Percentiles rank a stretch among this genome's conserved stretches.
Evolutionary conservation across 2,113 vertebrate genomes (phyloP).

Genomic region (Mirza zaza): DNA sequence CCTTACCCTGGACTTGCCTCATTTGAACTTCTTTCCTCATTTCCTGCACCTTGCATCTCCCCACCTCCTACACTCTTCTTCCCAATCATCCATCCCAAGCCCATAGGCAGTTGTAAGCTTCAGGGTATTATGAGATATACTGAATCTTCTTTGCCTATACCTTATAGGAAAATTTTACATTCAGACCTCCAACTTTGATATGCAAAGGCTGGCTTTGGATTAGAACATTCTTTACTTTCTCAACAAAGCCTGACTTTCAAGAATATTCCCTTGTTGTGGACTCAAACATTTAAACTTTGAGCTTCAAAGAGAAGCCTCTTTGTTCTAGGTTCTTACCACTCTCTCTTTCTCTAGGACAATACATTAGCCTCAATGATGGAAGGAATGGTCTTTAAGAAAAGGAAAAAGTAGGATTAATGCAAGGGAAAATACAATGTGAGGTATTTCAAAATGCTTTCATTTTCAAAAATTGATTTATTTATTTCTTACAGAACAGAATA

Average conservation of each 20-base stretch:
- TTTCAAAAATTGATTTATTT: background rate
- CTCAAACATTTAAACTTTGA: background rate
- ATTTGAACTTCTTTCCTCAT: background rate
- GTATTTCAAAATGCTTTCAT: background rate
- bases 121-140: background rate
- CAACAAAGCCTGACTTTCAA: constrained; percentile 9
- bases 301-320: constrained; percentile 2
- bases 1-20: background rate
- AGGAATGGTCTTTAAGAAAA: background rate
- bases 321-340: background rate
- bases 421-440: background rate
- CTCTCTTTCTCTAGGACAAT: background rate
- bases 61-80: background rate
- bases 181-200: background rate
- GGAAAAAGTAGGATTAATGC: background rate
- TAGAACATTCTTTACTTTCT: background rate
- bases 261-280: background rate
- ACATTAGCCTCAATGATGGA: background rate
- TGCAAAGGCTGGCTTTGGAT: background rate
- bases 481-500: background rate
- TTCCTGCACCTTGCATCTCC: background rate
- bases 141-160: background rate
- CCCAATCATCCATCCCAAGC: background rate
- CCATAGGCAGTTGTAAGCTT: background rate
- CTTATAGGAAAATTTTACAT: background rate